Evolutionary conservation across 1,140 invertebrate species (phyloP).

Genomic region (Stegodyphus mimosarum): DNA sequence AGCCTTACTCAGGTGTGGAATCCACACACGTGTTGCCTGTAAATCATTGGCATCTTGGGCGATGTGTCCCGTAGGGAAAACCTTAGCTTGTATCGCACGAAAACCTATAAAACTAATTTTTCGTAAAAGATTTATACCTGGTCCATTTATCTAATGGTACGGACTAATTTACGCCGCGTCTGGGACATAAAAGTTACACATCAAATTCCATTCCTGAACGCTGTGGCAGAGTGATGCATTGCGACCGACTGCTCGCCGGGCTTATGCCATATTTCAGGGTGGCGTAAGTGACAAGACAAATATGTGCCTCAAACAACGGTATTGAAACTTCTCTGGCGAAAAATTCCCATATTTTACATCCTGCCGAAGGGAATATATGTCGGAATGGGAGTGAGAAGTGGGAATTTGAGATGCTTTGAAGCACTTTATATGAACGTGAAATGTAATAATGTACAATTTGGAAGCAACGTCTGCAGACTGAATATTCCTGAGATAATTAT

Average conservation of each 20-base stretch:
- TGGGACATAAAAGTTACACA: slow-evolving; percentile 53
- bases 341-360: slow-evolving; percentile 51
- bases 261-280: slow-evolving; percentile 30
- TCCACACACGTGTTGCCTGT: no score
- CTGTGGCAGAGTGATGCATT: slow-evolving; percentile 26
- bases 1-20: no score
- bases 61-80: neutral
- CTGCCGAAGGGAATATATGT: neutral
- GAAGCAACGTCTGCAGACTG: no score
- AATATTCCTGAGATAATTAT: no score
- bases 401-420: no score
- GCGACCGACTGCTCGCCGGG: slow-evolving; percentile 19
- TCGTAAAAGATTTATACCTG: slow-evolving; percentile 55
- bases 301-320: slow-evolving; percentile 39
- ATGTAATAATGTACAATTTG: no score
- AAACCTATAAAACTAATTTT: slow-evolving; percentile 58
- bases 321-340: slow-evolving; percentile 52
- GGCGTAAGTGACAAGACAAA: slow-evolving; percentile 48
- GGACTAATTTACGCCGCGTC: slow-evolving; percentile 43
- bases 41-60: no score
- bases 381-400: no score
- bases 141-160: slow-evolving; percentile 52
- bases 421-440: no score
- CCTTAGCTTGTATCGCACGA: slow-evolving; percentile 25
- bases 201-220: slow-evolving; percentile 36